Conservation (phyloP, 2,888 invertebrate species). For the Andricus quercusramuli region DNA sequence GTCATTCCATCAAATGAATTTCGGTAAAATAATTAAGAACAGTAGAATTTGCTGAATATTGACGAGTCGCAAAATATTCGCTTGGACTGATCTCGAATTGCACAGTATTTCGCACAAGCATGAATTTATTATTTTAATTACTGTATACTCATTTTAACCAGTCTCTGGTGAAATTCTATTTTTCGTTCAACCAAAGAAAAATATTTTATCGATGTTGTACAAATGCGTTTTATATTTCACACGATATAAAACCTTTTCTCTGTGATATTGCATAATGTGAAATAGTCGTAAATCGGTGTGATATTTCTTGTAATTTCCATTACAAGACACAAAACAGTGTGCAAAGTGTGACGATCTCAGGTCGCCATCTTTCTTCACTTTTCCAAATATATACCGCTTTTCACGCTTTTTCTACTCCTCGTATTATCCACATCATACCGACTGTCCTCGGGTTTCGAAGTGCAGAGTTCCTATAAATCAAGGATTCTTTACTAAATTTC, state of each 20-base stretch:
- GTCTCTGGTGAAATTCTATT: not conserved
- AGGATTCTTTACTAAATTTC: too few species aligned
- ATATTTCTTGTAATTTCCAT: slow-evolving; percentile 15
- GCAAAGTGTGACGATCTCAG: slow-evolving; percentile 11
- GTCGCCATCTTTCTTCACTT: slow-evolving; percentile 13
- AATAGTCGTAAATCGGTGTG: slow-evolving; percentile 35
- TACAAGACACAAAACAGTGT: slow-evolving; percentile 2
- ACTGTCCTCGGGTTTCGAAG: not conserved
- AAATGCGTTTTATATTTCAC: slow-evolving; percentile 26
- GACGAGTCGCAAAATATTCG: not conserved
- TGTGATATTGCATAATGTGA: slow-evolving; percentile 38
- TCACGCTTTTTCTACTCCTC: not conserved
- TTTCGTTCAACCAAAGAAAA: slow-evolving; percentile 21
- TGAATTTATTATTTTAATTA: not conserved
- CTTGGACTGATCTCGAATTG: slow-evolving; percentile 13
- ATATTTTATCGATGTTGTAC: slow-evolving; percentile 33
- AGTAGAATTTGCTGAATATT: too few species aligned
- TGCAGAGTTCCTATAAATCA: too few species aligned
- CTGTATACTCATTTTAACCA: not conserved
- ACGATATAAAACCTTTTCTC: slow-evolving; percentile 31
- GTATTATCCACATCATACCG: not conserved
- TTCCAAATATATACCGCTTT: slow-evolving; percentile 5
- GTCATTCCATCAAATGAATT: too few species aligned
- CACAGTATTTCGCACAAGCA: slow-evolving; percentile 10
- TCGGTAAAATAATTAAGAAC: too few species aligned